Base-by-base conservation (phyloP, 1,140 invertebrate species). In the Ips typographus region DNA sequence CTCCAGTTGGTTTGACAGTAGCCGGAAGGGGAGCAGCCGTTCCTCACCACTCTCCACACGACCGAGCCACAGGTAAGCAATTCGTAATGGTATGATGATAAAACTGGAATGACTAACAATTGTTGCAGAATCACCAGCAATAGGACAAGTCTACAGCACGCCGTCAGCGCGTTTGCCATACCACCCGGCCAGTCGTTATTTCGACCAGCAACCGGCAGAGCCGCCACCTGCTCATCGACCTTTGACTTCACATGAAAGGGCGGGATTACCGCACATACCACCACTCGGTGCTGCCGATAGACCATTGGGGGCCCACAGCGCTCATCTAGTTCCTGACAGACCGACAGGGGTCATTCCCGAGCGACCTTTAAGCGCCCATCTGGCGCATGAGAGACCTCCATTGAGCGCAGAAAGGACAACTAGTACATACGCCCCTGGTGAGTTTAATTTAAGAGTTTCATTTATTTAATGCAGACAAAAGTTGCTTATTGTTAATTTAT, bases 31-130 rank as follows among this genome's bases (percentile, higher is more conserved):
- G 78, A 22, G 78, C 83, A 41, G 76, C 81, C 38, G 83, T 84
- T 43, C 83, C 84, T n/a, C 84, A 84, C 63, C 87, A 87, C 75
- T 89, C 89, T 40, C 87, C 90, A 3, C 90, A 91, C 72, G 91
- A 93, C 78, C 83, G 91, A 63, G 86, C 86, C 37, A 91, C 91
- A 68, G 91, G 86, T 87, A 79, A 81, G 78, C 79, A 64, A 40
- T 39, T 42, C 61, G 40, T 62, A 65, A 58, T 51, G 44, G 56
- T 7, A 44, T 58, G 58, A 66, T 5, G 4, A 47, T n/a, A 47
- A 6, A n/a, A 49, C 8, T 39, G 8, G 43, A 51, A 51, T n/a
- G 8, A 53, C 22, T 37, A 51, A 39, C 52, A 2, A 3, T 53
- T 1, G n/a, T 36, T 37, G 70, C 74, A 85, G 84, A 90, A 75